A percentile compares a stretch with the other conserved stretches of the same genome.
These are phyloP conservation scores for Chloroceryle inda DNA, from an alignment of 2,797 vertebrate species.

Conservation along the genomic window DNA sequence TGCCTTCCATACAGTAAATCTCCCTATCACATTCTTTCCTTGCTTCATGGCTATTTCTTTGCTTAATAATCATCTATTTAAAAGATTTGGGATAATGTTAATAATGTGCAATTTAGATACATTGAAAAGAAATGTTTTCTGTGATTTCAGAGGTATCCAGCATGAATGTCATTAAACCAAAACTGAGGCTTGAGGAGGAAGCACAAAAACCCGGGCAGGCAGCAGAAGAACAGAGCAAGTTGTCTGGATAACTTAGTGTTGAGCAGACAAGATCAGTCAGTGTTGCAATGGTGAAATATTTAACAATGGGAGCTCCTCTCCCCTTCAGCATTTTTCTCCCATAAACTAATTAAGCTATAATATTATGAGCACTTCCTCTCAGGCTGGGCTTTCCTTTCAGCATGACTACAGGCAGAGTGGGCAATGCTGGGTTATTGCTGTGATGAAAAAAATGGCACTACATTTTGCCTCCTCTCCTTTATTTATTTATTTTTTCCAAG, in stretches of 20 bases:
- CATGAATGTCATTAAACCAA: constrained; percentile 23
- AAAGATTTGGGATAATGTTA: constrained; percentile 64
- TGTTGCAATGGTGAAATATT: constrained; percentile 7
- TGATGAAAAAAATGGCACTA: constrained; percentile 31
- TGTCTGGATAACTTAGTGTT: not conserved
- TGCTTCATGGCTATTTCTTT: constrained; percentile 63
- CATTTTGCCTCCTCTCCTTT: constrained; percentile 44
- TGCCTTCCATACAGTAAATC: constrained; percentile 65
- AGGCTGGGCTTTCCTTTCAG: constrained; percentile 17
- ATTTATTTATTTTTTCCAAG: constrained; percentile 13
- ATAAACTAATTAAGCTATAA: constrained; percentile 66
- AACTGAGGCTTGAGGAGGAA: not conserved
- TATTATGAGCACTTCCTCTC: constrained; percentile 36
- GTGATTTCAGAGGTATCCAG: constrained; percentile 15
- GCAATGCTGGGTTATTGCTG: constrained; percentile 3
- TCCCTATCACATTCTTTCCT: constrained; percentile 57
- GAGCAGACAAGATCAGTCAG: constrained; percentile 11
- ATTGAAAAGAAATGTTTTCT: constrained; percentile 45
- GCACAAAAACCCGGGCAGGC: not conserved
- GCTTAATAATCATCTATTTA: constrained; percentile 68
- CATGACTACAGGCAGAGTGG: constrained; percentile 11
- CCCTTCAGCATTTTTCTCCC: constrained; percentile 51
- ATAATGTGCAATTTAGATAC: constrained; percentile 61
- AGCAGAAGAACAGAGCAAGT: not conserved
- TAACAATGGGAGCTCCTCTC: not conserved